These are phyloP conservation scores for Tinamus major DNA, from an alignment of 2,797 vertebrate species.

Conservation along the genomic window DNA sequence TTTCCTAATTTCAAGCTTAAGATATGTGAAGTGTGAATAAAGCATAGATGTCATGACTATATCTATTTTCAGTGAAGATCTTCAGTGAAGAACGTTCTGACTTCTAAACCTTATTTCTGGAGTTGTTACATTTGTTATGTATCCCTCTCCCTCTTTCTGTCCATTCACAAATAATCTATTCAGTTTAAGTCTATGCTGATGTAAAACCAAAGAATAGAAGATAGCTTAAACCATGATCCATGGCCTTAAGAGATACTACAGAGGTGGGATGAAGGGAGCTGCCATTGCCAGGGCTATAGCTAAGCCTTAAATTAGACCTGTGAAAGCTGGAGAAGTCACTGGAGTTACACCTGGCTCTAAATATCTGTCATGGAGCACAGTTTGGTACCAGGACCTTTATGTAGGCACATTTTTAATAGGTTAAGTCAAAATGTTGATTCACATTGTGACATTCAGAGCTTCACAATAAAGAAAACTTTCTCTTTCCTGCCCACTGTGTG, in stretches of 20 bases:
- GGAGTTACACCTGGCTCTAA: background rate
- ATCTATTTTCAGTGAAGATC: background rate
- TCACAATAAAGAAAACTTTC: background rate
- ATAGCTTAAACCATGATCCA: background rate
- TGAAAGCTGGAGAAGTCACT: background rate
- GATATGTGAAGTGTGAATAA: background rate
- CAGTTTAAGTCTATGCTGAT: background rate
- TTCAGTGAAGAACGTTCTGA: background rate
- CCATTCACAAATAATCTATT: background rate
- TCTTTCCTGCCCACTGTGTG: rapidly evolving
- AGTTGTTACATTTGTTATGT: background rate
- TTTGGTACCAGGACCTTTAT: background rate
- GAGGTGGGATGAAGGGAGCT: background rate
- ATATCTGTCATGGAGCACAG: background rate
- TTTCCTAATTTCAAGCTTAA: slow-evolving; percentile 17
- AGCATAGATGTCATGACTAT: background rate
- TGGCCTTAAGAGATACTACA: background rate
- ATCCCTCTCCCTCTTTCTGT: background rate
- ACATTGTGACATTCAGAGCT: background rate
- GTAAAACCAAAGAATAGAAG: background rate
- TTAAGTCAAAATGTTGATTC: background rate
- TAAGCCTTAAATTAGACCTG: background rate
- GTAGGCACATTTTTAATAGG: background rate
- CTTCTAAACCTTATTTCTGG: background rate
- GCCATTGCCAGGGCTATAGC: background rate